Conservation (phyloP, 1,140 invertebrate species). For the Anagrus nilaparvatae region DNA sequence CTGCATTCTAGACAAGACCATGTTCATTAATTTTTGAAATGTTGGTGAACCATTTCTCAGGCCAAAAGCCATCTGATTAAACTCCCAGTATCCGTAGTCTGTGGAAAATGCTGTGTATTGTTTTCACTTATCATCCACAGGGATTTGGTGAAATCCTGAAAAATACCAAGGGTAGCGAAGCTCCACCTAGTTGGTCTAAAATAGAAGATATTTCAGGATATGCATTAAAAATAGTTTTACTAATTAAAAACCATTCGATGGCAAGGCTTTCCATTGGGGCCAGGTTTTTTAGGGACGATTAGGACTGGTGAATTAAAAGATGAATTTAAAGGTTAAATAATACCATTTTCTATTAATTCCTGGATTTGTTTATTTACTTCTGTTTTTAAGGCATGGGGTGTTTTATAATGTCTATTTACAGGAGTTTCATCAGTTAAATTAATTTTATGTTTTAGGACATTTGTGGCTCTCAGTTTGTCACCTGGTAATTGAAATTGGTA, state of each 20-base stretch:
- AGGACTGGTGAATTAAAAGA: constrained; percentile 1
- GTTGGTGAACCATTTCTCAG: constrained; percentile 27
- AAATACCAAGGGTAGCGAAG: constrained; percentile 37
- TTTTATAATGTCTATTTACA: constrained; percentile 5
- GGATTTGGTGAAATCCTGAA: constrained; percentile 31
- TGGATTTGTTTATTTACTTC: constrained; percentile 3
- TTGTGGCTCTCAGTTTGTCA: constrained; percentile 2
- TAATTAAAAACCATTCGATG: constrained; percentile 27
- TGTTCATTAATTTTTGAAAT: constrained; percentile 34
- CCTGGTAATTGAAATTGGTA: constrained; percentile 1
- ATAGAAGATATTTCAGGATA: constrained; percentile 39
- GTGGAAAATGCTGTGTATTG: constrained; percentile 25
- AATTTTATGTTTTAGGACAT: background rate
- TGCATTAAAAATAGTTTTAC: constrained; percentile 29
- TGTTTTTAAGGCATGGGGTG: background rate
- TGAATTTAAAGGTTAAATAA: constrained; percentile 3
- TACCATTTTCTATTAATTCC: background rate
- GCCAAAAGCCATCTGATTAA: constrained; percentile 26
- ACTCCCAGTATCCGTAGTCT: constrained; percentile 26
- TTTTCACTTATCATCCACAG: constrained; percentile 2
- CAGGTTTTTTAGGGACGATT: constrained; percentile 4
- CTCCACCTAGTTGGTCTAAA: constrained; percentile 27
- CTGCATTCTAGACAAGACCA: constrained; percentile 11
- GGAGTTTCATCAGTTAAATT: background rate
- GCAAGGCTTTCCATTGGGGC: background rate